These are phyloP conservation scores for Mungos mungo DNA, from an alignment of 2,113 vertebrate species.

Conservation along the genomic window DNA sequence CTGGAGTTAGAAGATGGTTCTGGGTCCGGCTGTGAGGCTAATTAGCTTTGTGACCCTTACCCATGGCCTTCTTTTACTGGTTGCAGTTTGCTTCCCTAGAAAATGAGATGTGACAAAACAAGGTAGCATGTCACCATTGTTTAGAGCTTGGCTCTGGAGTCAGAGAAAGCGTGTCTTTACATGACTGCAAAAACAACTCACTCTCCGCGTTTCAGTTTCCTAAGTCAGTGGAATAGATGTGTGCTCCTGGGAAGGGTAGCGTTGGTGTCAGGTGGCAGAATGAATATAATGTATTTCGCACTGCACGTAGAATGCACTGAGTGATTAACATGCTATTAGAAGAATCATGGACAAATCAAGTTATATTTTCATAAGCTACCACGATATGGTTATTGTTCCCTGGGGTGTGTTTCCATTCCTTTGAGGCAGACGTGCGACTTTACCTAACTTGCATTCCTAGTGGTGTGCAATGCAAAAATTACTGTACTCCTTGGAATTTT, in stretches of 20 bases:
- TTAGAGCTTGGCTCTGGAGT: not conserved
- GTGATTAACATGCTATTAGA: not conserved
- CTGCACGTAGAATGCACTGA: rapidly evolving
- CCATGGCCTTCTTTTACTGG: not conserved
- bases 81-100: not conserved
- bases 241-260: not conserved
- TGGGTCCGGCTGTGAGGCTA: not conserved
- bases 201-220: not conserved
- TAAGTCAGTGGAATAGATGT: rapidly evolving
- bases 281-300: too few relatives aligned
- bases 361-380: not conserved
- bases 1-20: not conserved
- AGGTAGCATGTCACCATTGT: rapidly evolving
- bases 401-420: not conserved
- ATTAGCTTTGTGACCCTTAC: not conserved
- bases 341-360: not conserved
- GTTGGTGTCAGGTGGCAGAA: not conserved
- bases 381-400: not conserved
- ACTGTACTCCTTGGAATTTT: not conserved
- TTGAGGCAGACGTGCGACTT: not conserved
- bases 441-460: not conserved
- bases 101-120: not conserved
- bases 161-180: rapidly evolving
- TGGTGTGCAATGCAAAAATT: not conserved
- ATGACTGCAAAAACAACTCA: not conserved